Evolutionary conservation across 2,113 vertebrate species (phyloP).

Genomic region (Fulmarus glacialis): DNA sequence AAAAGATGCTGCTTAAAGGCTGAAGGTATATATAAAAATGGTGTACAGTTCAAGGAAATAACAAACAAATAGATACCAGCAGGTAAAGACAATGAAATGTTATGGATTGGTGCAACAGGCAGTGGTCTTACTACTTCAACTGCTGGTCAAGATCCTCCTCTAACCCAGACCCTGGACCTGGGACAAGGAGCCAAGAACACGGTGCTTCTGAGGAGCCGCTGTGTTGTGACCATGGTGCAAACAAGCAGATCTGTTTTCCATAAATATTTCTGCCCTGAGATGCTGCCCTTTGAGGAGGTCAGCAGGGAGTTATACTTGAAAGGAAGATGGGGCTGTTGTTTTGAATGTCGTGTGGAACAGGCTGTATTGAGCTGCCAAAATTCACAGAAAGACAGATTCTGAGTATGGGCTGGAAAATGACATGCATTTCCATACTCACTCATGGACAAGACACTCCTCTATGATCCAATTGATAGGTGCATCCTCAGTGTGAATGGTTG

Average conservation of each 20-base stretch:
- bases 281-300: not conserved
- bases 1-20: not conserved
- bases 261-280: not conserved
- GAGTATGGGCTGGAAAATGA: not conserved
- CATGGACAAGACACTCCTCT: not conserved
- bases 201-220: not conserved
- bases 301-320: not conserved
- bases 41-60: not conserved
- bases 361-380: not conserved
- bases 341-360: not conserved
- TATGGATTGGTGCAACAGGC: not conserved
- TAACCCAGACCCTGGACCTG: not conserved
- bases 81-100: not conserved
- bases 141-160: not conserved
- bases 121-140: not conserved
- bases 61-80: not conserved
- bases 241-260: not conserved
- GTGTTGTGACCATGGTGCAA: not conserved
- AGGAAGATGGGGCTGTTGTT: not conserved
- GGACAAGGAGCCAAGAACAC: not conserved
- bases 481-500: not conserved
- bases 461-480: not conserved
- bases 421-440: not conserved
- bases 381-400: not conserved
- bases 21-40: fast-evolving